These are phyloP conservation scores for Aplidium turbinatum DNA, from an alignment of 23 tunicate genomes.

Conservation along the genomic window DNA sequence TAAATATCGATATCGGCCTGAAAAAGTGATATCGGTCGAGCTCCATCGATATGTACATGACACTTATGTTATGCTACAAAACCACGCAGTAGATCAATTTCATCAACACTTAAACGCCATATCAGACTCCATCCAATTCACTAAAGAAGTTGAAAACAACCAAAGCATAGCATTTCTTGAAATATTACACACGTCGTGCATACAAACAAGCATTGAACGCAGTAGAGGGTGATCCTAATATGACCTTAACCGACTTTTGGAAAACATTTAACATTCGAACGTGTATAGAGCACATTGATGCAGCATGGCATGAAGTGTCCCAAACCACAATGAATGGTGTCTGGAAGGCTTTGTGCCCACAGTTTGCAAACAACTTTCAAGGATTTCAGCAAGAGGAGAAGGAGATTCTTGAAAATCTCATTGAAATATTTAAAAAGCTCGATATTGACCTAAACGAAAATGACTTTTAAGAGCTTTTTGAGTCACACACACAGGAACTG, in stretches of 20 bases:
- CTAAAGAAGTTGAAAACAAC: too few species aligned
- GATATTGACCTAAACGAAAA: slow-evolving; percentile 32
- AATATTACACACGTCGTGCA: slow-evolving; percentile 18
- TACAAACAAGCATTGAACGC: slow-evolving; percentile 23
- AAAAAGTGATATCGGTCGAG: too few species aligned
- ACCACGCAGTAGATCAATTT: too few species aligned
- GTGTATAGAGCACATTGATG: slow-evolving; percentile 36
- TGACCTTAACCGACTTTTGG: slow-evolving; percentile 32
- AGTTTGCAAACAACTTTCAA: slow-evolving; percentile 12
- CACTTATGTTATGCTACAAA: too few species aligned
- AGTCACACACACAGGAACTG: slow-evolving; percentile 33
- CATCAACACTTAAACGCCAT: too few species aligned
- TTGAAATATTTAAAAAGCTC: slow-evolving; percentile 42
- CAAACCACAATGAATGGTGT: slow-evolving; percentile 29
- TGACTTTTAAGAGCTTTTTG: slow-evolving; percentile 35
- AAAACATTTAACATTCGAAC: neutral
- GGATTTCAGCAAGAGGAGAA: slow-evolving; percentile 28
- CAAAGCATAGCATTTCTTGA: too few species aligned
- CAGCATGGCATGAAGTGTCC: slow-evolving; percentile 42
- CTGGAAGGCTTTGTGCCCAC: slow-evolving; percentile 46
- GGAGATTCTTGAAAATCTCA: slow-evolving; percentile 32
- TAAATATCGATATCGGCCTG: too few species aligned
- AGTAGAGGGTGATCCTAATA: slow-evolving; percentile 38
- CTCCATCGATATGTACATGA: too few species aligned
- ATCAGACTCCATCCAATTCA: too few species aligned